Percentiles rank a stretch among this genome's conserved stretches.
Conservation (phyloP, 2,888 invertebrate species). For the Tenthredo livida region DNA sequence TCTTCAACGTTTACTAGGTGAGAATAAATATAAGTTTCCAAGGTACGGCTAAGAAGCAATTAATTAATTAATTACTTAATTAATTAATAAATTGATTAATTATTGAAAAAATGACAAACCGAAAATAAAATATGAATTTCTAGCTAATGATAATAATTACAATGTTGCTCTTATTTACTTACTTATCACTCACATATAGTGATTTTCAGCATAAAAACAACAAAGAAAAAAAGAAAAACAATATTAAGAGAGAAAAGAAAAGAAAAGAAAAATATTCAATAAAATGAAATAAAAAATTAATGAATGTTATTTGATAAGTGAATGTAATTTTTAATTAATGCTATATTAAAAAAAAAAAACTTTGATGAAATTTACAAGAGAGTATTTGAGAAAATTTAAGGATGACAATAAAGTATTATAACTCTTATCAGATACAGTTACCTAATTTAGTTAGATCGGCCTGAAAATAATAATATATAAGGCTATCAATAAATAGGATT, state of each 20-base stretch:
- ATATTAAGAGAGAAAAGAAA: neutral
- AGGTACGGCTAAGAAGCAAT: neutral
- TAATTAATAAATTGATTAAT: no score
- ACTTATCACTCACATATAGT: neutral
- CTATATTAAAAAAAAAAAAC: neutral
- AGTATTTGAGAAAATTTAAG: constrained; percentile 29
- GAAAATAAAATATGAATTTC: constrained; percentile 3
- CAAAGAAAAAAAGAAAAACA: neutral
- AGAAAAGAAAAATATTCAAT: neutral
- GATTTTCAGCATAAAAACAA: constrained; percentile 7
- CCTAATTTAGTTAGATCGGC: constrained; percentile 37
- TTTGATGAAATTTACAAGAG: constrained; percentile 48
- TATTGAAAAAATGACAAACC: neutral
- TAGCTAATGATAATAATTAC: constrained; percentile 6
- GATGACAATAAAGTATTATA: constrained; percentile 52
- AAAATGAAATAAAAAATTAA: neutral
- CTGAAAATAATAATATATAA: constrained; percentile 31
- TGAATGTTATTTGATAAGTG: constrained; percentile 40
- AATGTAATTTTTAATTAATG: constrained; percentile 44
- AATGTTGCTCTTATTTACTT: constrained; percentile 19
- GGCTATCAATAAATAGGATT: constrained; percentile 43
- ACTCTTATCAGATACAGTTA: constrained; percentile 39
- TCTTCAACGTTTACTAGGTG: neutral
- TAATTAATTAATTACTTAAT: no score
- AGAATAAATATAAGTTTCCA: neutral